Base-by-base conservation (phyloP, 2,888 invertebrate species). In the Drosophila lacicola region DNA sequence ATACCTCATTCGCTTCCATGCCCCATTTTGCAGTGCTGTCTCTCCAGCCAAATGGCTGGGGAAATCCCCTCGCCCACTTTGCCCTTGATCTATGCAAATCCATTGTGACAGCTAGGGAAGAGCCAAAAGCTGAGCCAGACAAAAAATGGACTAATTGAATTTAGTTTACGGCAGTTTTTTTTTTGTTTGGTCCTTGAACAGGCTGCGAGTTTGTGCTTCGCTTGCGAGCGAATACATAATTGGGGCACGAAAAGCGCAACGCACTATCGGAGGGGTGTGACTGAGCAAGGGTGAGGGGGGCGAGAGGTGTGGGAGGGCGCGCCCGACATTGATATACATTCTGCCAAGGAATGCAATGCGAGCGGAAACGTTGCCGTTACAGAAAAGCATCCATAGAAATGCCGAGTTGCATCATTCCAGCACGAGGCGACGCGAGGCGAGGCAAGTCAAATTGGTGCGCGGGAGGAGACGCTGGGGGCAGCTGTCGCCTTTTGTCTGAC, bases 361-460 rank as follows among this genome's bases (percentile, higher is more conserved):
- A 78, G 70, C 62, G 64, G 62, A 68, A 80, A 55, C 57, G 65
- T 41, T 66, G 57, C 64, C 65, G 60, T 51, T 61, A 60, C 50
- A 13, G n/a, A 19, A 33, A 51, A 39, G 88, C 82, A 87, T 64
- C 88, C 88, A 88, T 87, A 87, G 80, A 83, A 83, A 83, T 84
- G 80, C 82, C 71, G 54, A 74, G 67, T 84, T 84, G 79, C 82
- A 87, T 83, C 81, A 87, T 78, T 44, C 66, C 13, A 36, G 11
- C 39, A 11, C 8, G 8, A 29, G 25, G 25, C 25, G 41, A 51
- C 17, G 17, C 17, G 17, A 17, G 49, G 56, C 4, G 13, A 11
- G 17, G 4, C 13, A 4, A 39, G 6, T 1, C 11, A 34, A 21
- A 19, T 25, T 4, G 25, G 17, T 17, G 11, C 8, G 29, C 29